Base-by-base conservation (phyloP, 2,113 vertebrate genomes). In the Callipepla squamata region DNA sequence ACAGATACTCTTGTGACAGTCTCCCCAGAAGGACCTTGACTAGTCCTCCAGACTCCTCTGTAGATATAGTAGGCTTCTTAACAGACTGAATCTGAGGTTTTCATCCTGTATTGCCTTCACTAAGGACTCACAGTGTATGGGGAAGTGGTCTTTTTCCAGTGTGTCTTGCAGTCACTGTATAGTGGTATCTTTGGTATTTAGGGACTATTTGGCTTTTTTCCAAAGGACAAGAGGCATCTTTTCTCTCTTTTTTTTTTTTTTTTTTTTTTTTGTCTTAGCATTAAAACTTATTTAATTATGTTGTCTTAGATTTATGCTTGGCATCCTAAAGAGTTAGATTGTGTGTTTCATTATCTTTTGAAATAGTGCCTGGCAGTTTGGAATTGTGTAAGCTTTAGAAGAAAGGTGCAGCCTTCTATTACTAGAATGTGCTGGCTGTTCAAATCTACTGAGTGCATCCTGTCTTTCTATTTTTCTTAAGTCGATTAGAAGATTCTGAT, bases 361-460 rank as follows among this genome's bases (percentile, higher is more conserved):
- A 93, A 94, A 85, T 73, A 82, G 69, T 69, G 44, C 6, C 30
- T 75, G 22, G 3, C 26, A 86, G 61, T 90, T 80, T 40, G 15
- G 6, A 36, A 26, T 26, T 91, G 22, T 75, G 23, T 40, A 72
- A 51, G 44, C 62, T 92, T 94, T 87, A 26, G 73, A 76, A 79
- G 67, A n/a, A 84, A 89, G 62, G 53, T 69, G 36, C 0, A 1
- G 40, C 72, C 84, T 92, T 90, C 21, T 8, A 14, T 40, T 92
- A 15, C 21, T 34, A 26, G 34, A 70, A 63, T 70, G 8, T 85
- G 34, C n/a, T 65, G 48, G 32, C 34, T 50, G 20, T 61, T 74
- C 11, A 61, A 32, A 53, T 68, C 21, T 34, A 32, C n/a, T 26
- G 45, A 81, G 62, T 75, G 11, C 23, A 92, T 92, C 53, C 80